These are phyloP conservation scores for Cyclophora albipunctata DNA, from an alignment of 2,888 invertebrate species.

Conservation along the genomic window DNA sequence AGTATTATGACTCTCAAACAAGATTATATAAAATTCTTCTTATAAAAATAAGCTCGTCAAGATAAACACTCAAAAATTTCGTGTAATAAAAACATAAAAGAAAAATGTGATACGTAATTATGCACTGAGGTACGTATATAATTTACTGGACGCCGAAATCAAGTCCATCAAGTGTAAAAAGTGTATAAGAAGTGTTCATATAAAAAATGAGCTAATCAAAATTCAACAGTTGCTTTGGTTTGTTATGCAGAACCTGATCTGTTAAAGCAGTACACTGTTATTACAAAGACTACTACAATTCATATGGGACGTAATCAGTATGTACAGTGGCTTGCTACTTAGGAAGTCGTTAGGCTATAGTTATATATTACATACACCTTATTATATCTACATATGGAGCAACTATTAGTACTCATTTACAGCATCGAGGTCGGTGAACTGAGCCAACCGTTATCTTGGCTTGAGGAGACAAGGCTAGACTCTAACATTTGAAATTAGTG, in stretches of 20 bases:
- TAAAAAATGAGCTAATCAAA: neutral
- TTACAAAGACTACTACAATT: constrained; percentile 14
- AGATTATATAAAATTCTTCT: neutral
- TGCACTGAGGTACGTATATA: too few species aligned
- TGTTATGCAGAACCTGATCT: constrained; percentile 12
- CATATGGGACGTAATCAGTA: constrained; percentile 39
- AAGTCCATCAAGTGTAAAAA: neutral
- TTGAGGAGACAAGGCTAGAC: constrained; percentile 30
- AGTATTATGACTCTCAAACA: constrained; percentile 15
- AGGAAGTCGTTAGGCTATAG: constrained; percentile 39
- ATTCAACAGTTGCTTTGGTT: constrained; percentile 1
- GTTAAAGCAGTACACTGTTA: constrained; percentile 8
- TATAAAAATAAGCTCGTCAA: neutral
- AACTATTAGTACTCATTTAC: constrained; percentile 53
- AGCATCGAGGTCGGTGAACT: constrained; percentile 44
- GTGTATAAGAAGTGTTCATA: constrained; percentile 5
- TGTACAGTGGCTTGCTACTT: constrained; percentile 45
- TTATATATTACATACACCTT: constrained; percentile 24
- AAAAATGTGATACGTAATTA: neutral
- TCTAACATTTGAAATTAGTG: constrained; percentile 15
- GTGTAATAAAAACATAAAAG: neutral
- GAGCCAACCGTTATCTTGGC: constrained; percentile 47
- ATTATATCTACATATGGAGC: constrained; percentile 38
- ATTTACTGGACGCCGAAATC: neutral
- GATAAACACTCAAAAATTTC: constrained; percentile 1